Conservation (phyloP, 2,797 vertebrate genomes). For the Orestias chungarensis region DNA sequence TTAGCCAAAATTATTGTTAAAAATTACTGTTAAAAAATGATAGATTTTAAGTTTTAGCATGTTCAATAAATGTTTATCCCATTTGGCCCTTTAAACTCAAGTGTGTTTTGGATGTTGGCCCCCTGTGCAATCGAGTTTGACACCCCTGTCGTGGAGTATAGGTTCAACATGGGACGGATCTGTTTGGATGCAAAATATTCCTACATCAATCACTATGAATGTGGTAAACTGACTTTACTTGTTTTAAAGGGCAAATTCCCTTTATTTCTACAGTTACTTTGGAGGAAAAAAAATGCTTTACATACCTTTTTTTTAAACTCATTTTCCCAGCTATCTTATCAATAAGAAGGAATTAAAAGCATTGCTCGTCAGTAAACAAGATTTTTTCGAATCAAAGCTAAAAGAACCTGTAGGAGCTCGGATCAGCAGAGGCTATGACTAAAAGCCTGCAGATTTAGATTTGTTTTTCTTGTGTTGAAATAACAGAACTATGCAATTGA, state of each 20-base stretch:
- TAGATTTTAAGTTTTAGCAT: too few species aligned
- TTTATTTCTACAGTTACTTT: too few species aligned
- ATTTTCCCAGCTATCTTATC: not conserved
- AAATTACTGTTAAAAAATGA: too few species aligned
- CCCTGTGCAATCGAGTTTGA: too few species aligned
- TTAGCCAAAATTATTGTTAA: too few species aligned
- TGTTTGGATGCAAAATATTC: conserved; percentile 7
- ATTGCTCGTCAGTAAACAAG: not conserved
- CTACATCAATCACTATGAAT: rapidly evolving
- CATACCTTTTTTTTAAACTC: not conserved
- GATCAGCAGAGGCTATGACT: not conserved
- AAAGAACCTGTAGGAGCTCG: too few species aligned
- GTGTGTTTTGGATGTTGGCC: too few species aligned
- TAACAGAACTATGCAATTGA: too few species aligned
- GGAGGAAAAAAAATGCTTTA: too few species aligned
- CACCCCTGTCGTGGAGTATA: not conserved
- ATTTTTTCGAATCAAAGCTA: not conserved
- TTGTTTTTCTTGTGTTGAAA: not conserved
- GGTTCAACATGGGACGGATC: too few species aligned
- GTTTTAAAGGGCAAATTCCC: not conserved
- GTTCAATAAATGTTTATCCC: too few species aligned
- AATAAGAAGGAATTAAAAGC: not conserved
- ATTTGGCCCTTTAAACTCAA: too few species aligned
- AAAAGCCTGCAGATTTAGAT: not conserved
- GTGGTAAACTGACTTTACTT: not conserved